Base-by-base conservation (phyloP, 2,797 vertebrate genomes). In the Leptatherina wallacei region DNA sequence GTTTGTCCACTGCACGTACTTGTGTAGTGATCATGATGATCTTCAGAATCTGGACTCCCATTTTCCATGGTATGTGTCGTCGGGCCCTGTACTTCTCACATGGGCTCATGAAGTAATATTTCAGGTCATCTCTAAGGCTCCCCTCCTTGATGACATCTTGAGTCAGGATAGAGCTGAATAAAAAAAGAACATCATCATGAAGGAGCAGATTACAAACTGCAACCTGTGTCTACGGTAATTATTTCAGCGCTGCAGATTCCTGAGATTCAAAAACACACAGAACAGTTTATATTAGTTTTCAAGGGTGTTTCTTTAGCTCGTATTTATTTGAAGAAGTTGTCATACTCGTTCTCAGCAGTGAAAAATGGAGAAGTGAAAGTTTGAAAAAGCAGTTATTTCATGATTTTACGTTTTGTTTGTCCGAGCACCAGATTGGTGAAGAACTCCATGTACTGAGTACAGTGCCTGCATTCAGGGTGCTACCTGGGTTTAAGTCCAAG, bases 41-140 rank as follows among this genome's bases (percentile, higher is more conserved):
- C 94, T 99, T 99, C 84, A 98, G 89, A 83, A 99, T 95, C 91
- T 99, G 98, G 85, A 99, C 92, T n/a, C 92, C 95, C 66, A 99
- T 85, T 86, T 99, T 99, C 98, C 97, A 99, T 0, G 98, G 98
- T 49, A 97, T 85, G 64, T 97, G 96, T 61, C 54, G 82, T 65
- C 97, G 92, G 75, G 96, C 95, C 90, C 93, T 92, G 91, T 97
- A 99, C 88, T 99, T 99, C 89, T 99, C 97, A 95, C 98, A 99
- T 0, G 98, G 98, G 74, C 94, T 99, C 98, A 99, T 99, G 85
- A 99, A 99, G 92, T 98, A 99, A 86, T 96, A 99, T 78, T 81
- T 96, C 71, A 99, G 93, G 88, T 99, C 98, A 78, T 98, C 95
- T 87, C 95, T 95, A 75, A 99, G 90, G 12, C 68, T 80, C 0